Evolutionary conservation across 1,140 invertebrate species (phyloP), one percentile per base, ranked within the genome.

Genomic region (Lerema accius): DNA sequence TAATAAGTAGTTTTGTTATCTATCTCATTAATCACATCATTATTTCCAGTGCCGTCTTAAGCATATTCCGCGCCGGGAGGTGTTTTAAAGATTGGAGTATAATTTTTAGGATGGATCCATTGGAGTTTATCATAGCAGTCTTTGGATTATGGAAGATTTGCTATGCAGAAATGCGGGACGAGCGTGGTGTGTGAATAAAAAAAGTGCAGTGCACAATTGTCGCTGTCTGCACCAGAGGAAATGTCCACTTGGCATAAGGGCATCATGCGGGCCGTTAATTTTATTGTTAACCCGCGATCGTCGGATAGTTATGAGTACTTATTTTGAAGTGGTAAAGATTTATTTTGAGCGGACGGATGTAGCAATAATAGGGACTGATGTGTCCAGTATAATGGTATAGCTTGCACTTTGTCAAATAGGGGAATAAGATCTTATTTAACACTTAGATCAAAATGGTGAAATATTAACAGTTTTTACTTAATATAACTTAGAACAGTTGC

Each of bases 281-380:
- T 58, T 46, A 58, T 58, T 58, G 55, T 58, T 58, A 58, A 58
- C 42, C 55, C 55, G 55, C 42, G 26, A 56, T 45, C 40, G 42
- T 46, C 16, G 26, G 42, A 28, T 58, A 58, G 42, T 58, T 58
- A 58, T 58, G 55, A 58, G 55, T 58, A 28, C 26, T 58, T 58
- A 58, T 58, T 58, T 58, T 58, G 55, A 58, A 58, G 55, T 58
- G 42, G 42, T 37, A 46, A 58, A 46, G 55, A 58, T 56, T 58
- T 58, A 58, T 32, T 58, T 58, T 58, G 53, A 58, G 13, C 51
- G 50, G 17, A 56, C 51, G 51, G 51, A 56, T 55, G 50, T 40
- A 11, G 17, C 50, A 42, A 55, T 55, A 19, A 53, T 11, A 39
- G 49, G 28, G 28, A 14, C 2, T 48, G 23, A 28, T 49, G 46